These are phyloP conservation scores for Lontra canadensis DNA, from an alignment of 2,113 vertebrate species.

Conservation along the genomic window DNA sequence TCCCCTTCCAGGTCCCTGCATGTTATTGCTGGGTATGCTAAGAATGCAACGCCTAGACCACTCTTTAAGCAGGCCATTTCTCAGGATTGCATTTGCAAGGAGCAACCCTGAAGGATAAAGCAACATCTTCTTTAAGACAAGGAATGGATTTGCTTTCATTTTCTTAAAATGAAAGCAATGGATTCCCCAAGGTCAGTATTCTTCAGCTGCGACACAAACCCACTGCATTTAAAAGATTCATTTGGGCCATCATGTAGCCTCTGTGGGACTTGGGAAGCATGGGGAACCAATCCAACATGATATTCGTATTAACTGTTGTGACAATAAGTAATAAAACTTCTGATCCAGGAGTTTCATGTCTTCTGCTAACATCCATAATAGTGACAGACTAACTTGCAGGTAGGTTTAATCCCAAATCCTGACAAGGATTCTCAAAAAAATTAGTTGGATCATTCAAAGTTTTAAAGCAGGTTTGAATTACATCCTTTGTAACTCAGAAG, in stretches of 20 bases:
- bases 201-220: background rate
- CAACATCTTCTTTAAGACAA: background rate
- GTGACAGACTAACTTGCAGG: background rate
- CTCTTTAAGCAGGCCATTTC: background rate
- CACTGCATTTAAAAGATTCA: background rate
- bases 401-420: background rate
- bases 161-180: background rate
- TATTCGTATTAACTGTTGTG: background rate
- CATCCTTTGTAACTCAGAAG: background rate
- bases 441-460: background rate
- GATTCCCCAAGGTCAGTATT: background rate
- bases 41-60: background rate
- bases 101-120: background rate
- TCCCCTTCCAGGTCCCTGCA: background rate
- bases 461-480: conserved; percentile 7
- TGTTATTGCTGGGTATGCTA: background rate
- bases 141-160: background rate
- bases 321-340: background rate
- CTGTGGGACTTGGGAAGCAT: background rate
- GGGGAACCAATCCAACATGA: background rate
- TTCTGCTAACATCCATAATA: background rate
- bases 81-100: background rate
- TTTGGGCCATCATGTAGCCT: background rate
- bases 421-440: background rate
- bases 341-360: background rate